Percentiles rank a stretch among this genome's conserved stretches.
These are phyloP conservation scores for Lottia gigantea DNA, from an alignment of 2,888 invertebrate species.

Conservation along the genomic window DNA sequence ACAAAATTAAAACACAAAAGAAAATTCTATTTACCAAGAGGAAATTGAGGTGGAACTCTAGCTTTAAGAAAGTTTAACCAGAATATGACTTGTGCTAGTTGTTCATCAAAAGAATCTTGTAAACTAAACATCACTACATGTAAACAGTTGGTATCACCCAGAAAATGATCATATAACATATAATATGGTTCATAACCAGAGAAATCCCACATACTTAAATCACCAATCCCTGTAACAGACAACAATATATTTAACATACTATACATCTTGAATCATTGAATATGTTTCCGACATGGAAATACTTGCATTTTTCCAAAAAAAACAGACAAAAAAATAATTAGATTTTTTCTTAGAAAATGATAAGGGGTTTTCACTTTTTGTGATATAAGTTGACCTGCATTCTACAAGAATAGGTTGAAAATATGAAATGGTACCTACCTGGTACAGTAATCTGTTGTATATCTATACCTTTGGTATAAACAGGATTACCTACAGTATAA, in stretches of 20 bases:
- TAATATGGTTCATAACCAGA: conserved; percentile 80
- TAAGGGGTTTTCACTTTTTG: no score
- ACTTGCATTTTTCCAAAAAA: no score
- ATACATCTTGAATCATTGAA: no score
- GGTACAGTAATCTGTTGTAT: conserved; percentile 73
- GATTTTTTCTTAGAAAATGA: no score
- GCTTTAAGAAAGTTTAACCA: conserved; percentile 82
- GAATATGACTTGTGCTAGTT: conserved; percentile 76
- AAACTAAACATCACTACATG: conserved; percentile 78
- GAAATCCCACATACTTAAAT: conserved; percentile 80
- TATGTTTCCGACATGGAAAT: no score
- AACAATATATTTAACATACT: no score
- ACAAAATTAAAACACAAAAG: not conserved
- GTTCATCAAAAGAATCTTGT: conserved; percentile 75
- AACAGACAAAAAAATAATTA: no score
- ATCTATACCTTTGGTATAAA: conserved; percentile 76
- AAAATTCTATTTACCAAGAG: conserved; percentile 47
- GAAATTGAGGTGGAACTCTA: conserved; percentile 74
- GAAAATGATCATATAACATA: conserved; percentile 78
- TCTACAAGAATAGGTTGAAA: no score
- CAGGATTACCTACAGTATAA: conserved; percentile 66
- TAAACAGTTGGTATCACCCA: conserved; percentile 74
- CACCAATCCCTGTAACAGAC: conserved; percentile 72
- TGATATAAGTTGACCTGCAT: no score
- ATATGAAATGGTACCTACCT: conserved; percentile 42